phyloP scores from a whole-genome alignment of 37 sponge, comb jelly and placozoan species.

The Geodia barretti region DNA sequence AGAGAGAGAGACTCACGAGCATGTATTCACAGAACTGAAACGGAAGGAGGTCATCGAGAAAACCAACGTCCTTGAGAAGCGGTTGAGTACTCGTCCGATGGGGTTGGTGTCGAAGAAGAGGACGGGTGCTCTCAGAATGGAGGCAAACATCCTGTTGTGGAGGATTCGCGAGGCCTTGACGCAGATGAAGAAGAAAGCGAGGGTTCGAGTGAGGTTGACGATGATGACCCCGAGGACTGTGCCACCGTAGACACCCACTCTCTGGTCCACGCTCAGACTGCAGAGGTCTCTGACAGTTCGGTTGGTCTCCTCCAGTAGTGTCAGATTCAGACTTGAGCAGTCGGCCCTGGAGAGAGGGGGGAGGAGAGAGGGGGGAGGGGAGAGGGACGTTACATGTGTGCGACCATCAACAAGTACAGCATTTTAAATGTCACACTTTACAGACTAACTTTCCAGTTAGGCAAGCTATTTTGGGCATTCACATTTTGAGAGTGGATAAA shows the following conservation, averaged over 20 bases:
- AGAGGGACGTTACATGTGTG: too few relatives aligned
- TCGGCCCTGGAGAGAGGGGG: constrained; percentile 32
- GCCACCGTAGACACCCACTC: constrained; percentile 49
- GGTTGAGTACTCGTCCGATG: constrained; percentile 73
- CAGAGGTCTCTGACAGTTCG: not conserved
- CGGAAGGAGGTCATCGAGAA: constrained; percentile 74
- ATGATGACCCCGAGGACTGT: constrained; percentile 15
- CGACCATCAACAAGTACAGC: not conserved
- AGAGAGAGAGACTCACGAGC: constrained; percentile 60
- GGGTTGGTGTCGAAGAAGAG: constrained; percentile 86
- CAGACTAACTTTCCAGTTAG: too few relatives aligned
- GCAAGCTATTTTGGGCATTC: too few relatives aligned
- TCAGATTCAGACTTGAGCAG: not conserved
- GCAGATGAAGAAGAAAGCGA: constrained; percentile 33
- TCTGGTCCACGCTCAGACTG: constrained; percentile 14
- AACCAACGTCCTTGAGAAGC: constrained; percentile 77
- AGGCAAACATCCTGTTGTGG: constrained; percentile 65
- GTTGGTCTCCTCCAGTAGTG: not conserved
- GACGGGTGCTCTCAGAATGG: constrained; percentile 69
- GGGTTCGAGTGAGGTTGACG: constrained; percentile 28
- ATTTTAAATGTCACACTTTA: not conserved
- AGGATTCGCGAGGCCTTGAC: constrained; percentile 58
- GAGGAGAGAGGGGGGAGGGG: not conserved
- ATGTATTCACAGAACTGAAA: constrained; percentile 45
- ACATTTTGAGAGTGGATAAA: too few relatives aligned